A percentile compares a stretch with the other conserved stretches of the same genome.
These are phyloP conservation scores for Drosophila neonasuta DNA, from an alignment of 2,888 invertebrate genomes.

Conservation along the genomic window DNA sequence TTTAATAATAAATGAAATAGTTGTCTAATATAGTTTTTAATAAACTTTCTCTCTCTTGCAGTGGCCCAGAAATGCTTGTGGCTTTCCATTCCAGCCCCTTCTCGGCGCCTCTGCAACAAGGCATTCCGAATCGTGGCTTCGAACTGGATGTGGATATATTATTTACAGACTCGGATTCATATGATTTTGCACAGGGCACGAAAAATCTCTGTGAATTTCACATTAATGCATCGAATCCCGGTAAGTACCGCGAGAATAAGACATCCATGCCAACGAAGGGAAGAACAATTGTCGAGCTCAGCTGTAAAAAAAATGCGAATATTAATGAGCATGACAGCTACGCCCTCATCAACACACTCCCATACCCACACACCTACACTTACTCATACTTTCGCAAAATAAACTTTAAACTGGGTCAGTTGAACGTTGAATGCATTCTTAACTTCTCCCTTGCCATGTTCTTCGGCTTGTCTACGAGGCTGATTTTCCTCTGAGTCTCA, in stretches of 20 bases:
- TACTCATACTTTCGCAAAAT: conserved; percentile 1
- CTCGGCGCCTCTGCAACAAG: conserved; percentile 89
- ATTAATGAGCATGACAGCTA: conserved; percentile 34
- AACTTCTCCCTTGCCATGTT: conserved; percentile 4
- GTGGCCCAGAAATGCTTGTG: conserved; percentile 92
- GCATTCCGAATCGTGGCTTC: conserved; percentile 88
- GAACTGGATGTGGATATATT: conserved; percentile 94
- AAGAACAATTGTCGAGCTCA: conserved; percentile 9
- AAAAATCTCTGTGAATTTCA: conserved; percentile 87
- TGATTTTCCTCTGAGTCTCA: background rate
- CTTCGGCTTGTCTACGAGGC: conserved; percentile 3
- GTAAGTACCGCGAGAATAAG: conserved; percentile 63
- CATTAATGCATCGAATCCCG: conserved; percentile 87
- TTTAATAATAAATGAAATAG: background rate
- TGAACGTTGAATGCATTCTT: conserved; percentile 18
- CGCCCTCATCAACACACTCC: conserved; percentile 1
- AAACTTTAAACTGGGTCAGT: conserved; percentile 45
- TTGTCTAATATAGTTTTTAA: background rate
- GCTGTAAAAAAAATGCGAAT: conserved; percentile 28
- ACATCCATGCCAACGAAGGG: background rate
- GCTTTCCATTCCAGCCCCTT: conserved; percentile 93
- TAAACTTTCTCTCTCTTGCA: conserved; percentile 48
- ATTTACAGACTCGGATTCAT: conserved; percentile 93
- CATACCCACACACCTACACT: conserved; percentile 6
- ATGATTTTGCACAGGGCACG: conserved; percentile 88